Percentiles rank a stretch among this genome's conserved stretches.
Conservation (phyloP, 1,140 invertebrate species). For the Bombus difficillimus region DNA sequence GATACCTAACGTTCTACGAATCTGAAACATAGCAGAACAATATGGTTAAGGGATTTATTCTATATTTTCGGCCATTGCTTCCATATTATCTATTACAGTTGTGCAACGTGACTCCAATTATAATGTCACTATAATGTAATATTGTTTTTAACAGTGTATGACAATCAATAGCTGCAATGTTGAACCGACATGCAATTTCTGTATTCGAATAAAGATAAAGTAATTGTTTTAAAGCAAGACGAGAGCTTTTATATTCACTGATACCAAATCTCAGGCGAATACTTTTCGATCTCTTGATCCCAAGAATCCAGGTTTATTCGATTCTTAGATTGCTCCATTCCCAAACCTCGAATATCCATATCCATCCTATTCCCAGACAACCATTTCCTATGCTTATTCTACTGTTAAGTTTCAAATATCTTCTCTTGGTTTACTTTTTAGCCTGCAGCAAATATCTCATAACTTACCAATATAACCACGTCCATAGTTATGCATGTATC, state of each 20-base stretch:
- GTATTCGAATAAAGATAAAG: background rate
- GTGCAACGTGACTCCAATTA: background rate
- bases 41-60: background rate
- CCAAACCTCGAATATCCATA: background rate
- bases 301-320: background rate
- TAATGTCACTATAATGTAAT: background rate
- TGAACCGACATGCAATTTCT: background rate
- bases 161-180: background rate
- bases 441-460: no score
- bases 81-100: background rate
- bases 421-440: no score
- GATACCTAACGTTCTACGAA: constrained; percentile 29
- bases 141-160: background rate
- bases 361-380: background rate
- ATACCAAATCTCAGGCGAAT: background rate
- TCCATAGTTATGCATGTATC: no score
- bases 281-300: background rate
- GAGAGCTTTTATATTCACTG: background rate
- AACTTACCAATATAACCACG: no score
- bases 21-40: constrained; percentile 9
- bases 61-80: background rate
- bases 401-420: background rate
- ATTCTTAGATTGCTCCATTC: background rate
- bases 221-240: background rate
- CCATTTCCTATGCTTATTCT: background rate